These are phyloP conservation scores for Tenebrio molitor DNA, from an alignment of 1,140 invertebrate genomes.

Conservation along the genomic window DNA sequence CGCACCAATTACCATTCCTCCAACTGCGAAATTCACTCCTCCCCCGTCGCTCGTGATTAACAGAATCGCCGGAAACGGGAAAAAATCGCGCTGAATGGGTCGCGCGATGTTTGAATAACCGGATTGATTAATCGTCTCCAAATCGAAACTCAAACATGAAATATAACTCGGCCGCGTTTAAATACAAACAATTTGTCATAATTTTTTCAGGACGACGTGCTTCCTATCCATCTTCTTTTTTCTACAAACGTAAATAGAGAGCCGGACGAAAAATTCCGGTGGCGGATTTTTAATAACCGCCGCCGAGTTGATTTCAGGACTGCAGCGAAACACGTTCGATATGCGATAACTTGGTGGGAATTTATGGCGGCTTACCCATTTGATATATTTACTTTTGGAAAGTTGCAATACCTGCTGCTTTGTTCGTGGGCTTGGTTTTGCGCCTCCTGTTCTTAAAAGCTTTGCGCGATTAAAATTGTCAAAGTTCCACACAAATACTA, in stretches of 20 bases:
- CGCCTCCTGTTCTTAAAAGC: conserved; percentile 30
- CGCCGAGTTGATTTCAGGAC: conserved; percentile 12
- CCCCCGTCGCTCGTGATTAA: conserved; percentile 17
- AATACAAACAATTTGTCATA: conserved; percentile 38
- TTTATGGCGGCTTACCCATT: conserved; percentile 31
- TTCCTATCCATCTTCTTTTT: conserved; percentile 33
- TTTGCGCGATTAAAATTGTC: conserved; percentile 40
- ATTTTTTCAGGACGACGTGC: conserved; percentile 27
- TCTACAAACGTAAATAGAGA: not conserved
- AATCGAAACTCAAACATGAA: conserved; percentile 39
- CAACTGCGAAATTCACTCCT: conserved; percentile 4
- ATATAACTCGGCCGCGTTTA: conserved; percentile 29
- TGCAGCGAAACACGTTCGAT: conserved; percentile 24
- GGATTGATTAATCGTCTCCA: conserved; percentile 33
- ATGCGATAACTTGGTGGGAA: conserved; percentile 31
- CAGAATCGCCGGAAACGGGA: not conserved
- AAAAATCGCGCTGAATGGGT: conserved; percentile 21
- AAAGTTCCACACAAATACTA: conserved; percentile 38
- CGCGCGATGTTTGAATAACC: conserved; percentile 32
- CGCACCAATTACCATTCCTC: conserved; percentile 19
- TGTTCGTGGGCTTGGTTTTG: conserved; percentile 28
- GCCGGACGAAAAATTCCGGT: not conserved
- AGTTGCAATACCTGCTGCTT: conserved; percentile 39
- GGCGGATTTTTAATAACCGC: conserved; percentile 16
- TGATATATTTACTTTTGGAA: conserved; percentile 41